Evolutionary conservation across 2,113 vertebrate species (phyloP).

Genomic region (Lanius ludovicianus): DNA sequence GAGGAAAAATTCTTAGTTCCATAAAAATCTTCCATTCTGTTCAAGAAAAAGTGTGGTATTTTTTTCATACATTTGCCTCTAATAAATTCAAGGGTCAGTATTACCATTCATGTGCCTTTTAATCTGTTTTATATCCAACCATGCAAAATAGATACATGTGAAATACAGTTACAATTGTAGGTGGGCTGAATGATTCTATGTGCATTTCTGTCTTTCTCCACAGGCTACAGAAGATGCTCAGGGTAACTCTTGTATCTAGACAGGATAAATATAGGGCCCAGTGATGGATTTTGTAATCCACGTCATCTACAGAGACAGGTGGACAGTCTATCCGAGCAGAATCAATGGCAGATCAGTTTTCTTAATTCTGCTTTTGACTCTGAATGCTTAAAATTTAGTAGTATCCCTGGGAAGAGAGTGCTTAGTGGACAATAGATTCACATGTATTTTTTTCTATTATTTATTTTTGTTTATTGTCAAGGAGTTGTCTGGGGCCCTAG

Average conservation of each 20-base stretch:
- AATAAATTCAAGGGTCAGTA: not conserved
- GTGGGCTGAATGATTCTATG: not conserved
- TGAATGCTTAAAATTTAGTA: not conserved
- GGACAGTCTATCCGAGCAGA: not conserved
- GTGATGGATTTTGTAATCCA: not conserved
- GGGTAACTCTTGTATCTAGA: too few species aligned
- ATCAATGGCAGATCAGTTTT: not conserved
- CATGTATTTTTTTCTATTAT: not conserved
- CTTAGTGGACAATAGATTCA: not conserved
- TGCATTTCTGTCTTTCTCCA: not conserved
- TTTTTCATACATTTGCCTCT: not conserved
- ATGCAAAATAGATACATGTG: not conserved
- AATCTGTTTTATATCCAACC: not conserved
- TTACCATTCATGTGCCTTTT: not conserved
- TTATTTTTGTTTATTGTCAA: not conserved
- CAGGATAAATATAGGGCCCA: not conserved
- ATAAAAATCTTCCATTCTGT: not conserved
- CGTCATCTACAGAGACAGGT: not conserved
- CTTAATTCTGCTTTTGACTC: not conserved
- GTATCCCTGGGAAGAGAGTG: not conserved
- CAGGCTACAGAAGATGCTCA: not conserved
- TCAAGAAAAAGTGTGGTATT: rapidly evolving
- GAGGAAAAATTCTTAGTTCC: not conserved
- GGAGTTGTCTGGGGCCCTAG: not conserved
- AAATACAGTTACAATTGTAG: rapidly evolving